These are phyloP conservation scores for Gandaritis pyraliata DNA, from an alignment of 2,888 invertebrate species.

Conservation along the genomic window DNA sequence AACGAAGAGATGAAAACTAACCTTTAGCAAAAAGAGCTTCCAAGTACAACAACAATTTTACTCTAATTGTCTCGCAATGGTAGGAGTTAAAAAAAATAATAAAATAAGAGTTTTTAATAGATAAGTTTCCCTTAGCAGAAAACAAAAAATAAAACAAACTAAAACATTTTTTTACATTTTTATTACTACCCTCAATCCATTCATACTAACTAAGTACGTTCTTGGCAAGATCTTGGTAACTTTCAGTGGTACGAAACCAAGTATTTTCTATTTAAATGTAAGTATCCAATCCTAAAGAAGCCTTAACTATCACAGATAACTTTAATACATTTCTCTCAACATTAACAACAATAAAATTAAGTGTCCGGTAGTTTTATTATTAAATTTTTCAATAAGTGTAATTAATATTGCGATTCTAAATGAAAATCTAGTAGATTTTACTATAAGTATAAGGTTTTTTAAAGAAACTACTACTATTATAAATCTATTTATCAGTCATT, in stretches of 20 bases:
- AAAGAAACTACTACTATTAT: no score
- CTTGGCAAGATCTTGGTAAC: constrained; percentile 30
- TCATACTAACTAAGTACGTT: constrained; percentile 15
- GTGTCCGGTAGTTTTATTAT: no score
- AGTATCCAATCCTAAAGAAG: constrained; percentile 12
- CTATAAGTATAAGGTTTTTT: no score
- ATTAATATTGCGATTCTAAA: no score
- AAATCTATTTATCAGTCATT: no score
- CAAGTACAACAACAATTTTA: no score
- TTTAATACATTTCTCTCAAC: constrained; percentile 8
- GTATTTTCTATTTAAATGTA: background rate
- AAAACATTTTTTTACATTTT: constrained; percentile 10
- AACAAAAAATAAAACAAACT: constrained; percentile 1
- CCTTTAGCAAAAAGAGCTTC: background rate
- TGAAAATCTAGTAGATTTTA: no score
- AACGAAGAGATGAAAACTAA: constrained; percentile 33
- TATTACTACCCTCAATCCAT: constrained; percentile 33
- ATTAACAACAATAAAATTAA: background rate
- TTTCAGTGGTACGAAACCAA: background rate
- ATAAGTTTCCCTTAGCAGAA: no score
- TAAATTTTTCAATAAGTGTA: no score
- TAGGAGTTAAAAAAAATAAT: no score
- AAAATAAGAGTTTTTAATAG: no score
- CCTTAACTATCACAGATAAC: constrained; percentile 28
- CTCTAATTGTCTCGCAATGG: no score